These are phyloP conservation scores for Penelope pileata DNA, from an alignment of 2,113 vertebrate genomes.

Conservation along the genomic window DNA sequence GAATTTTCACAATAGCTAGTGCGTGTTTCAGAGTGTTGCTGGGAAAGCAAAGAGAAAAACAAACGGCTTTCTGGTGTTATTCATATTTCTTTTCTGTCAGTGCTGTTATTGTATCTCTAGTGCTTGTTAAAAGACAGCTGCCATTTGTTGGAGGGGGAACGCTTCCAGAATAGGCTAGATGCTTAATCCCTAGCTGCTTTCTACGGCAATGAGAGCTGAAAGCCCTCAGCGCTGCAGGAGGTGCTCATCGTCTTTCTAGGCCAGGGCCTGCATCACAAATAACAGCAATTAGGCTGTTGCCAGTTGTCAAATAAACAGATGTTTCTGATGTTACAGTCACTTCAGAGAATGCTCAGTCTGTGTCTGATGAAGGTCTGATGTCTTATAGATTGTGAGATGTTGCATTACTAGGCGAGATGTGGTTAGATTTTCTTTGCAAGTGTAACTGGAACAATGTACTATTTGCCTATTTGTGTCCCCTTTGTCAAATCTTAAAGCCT, in stretches of 20 bases:
- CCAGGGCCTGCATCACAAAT: not conserved
- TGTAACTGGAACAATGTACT: not conserved
- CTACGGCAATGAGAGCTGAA: not conserved
- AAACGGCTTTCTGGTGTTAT: not conserved
- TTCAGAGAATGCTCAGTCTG: not conserved
- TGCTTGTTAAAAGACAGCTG: not conserved
- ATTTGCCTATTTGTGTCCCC: not conserved
- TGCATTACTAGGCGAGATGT: not conserved
- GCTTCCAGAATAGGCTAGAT: not conserved
- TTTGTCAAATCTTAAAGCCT: not conserved
- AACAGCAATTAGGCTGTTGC: not conserved
- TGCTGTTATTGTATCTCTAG: not conserved
- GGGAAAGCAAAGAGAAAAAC: not conserved
- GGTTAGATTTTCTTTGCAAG: not conserved
- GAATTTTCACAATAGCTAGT: not conserved
- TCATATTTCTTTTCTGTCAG: not conserved
- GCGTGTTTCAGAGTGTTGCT: not conserved
- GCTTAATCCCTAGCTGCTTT: not conserved
- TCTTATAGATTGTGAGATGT: not conserved
- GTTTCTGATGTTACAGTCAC: not conserved
- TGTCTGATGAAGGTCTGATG: not conserved
- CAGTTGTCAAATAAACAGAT: not conserved
- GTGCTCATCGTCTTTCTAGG: not conserved
- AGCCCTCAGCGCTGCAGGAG: not conserved
- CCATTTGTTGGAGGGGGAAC: not conserved